These are phyloP conservation scores for Metallyticus violacea DNA, from an alignment of 2,888 invertebrate species.

Conservation along the genomic window DNA sequence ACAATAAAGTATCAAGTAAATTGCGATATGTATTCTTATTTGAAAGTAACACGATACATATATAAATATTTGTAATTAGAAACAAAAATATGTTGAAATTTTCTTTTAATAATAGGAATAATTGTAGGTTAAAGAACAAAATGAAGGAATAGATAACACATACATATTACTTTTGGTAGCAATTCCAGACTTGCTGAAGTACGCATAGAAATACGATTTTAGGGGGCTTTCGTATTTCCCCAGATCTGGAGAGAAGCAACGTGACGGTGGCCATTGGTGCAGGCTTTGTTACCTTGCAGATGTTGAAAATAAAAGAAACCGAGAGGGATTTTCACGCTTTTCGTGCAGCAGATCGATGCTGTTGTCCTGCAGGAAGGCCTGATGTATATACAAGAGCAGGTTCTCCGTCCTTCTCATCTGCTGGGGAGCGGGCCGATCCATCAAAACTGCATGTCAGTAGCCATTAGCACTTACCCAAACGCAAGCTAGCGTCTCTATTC, in stretches of 20 bases:
- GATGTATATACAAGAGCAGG: neutral
- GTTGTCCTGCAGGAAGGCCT: neutral
- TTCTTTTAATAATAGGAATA: too few species aligned
- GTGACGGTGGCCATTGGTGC: neutral
- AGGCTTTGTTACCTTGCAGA: neutral
- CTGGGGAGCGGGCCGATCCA: slow-evolving; percentile 14
- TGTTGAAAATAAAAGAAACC: neutral
- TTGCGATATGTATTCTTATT: too few species aligned
- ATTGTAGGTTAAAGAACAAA: too few species aligned
- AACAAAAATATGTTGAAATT: too few species aligned
- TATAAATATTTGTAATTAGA: too few species aligned
- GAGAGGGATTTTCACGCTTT: neutral
- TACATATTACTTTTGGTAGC: too few species aligned
- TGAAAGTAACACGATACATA: too few species aligned
- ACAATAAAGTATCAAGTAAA: too few species aligned
- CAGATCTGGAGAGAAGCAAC: neutral
- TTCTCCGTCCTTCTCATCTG: neutral
- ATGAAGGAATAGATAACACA: too few species aligned
- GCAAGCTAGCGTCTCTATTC: neutral
- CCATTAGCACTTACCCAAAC: slow-evolving; percentile 22
- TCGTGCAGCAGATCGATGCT: neutral
- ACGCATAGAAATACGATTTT: too few species aligned
- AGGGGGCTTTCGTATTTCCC: too few species aligned
- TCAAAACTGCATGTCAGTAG: slow-evolving; percentile 26
- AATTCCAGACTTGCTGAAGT: too few species aligned